Percentiles rank a stretch among this genome's conserved stretches.
phyloP scores from a whole-genome alignment of 2,113 vertebrate species.

The Hoplias malabaricus region DNA sequence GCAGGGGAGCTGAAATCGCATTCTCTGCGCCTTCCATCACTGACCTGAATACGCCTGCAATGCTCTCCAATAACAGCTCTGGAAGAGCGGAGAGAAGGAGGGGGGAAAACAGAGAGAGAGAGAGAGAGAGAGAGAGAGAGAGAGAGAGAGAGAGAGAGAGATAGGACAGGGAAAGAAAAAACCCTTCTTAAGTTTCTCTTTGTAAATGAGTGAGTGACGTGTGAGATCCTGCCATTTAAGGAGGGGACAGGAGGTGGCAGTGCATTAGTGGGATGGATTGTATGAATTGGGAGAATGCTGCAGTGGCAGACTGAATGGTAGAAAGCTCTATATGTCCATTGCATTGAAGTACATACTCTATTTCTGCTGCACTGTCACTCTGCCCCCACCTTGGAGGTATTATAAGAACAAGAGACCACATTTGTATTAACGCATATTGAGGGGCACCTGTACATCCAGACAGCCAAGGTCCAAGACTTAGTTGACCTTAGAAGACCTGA shows the following conservation, averaged over 20 bases:
- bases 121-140: slow-evolving; percentile 35
- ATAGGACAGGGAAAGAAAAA: slow-evolving; percentile 2
- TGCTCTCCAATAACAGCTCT: slow-evolving; percentile 55
- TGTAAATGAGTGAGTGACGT: slow-evolving; percentile 1
- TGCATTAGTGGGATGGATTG: slow-evolving; percentile 16
- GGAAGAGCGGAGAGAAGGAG: slow-evolving; percentile 43
- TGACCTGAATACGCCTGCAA: slow-evolving; percentile 69
- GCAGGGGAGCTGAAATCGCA: slow-evolving; percentile 67
- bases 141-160: slow-evolving; percentile 10
- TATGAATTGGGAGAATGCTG: not conserved
- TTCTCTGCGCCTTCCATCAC: slow-evolving; percentile 65
- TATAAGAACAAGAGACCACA: not conserved
- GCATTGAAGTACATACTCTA: not conserved
- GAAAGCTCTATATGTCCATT: not conserved
- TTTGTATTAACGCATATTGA: not conserved
- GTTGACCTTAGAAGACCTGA: too few relatives aligned
- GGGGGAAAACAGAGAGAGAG: slow-evolving; percentile 17
- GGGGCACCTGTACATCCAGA: not conserved
- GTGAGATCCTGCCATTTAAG: slow-evolving; percentile 20
- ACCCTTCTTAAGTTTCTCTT: not conserved
- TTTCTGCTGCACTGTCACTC: not conserved
- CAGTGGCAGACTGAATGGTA: not conserved
- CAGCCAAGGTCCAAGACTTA: too few relatives aligned
- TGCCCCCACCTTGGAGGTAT: not conserved
- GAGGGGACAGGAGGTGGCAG: slow-evolving; percentile 32